phyloP scores from a whole-genome alignment of 2,888 invertebrate genomes.

The Amphiduros pacificus region DNA sequence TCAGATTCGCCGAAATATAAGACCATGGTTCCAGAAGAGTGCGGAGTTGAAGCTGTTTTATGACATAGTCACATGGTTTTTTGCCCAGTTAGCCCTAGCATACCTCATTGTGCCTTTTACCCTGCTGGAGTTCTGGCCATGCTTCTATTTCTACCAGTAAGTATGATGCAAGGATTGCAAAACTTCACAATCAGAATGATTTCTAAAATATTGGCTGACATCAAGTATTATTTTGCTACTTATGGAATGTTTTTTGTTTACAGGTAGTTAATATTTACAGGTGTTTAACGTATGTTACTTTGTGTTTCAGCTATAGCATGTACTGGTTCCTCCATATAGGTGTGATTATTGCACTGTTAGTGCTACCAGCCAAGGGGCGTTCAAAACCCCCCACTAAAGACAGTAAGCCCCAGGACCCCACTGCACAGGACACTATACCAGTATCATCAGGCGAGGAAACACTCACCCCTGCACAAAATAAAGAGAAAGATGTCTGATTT shows the following conservation, averaged over 20 bases:
- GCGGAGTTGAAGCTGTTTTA: constrained; percentile 27
- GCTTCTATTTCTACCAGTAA: constrained; percentile 38
- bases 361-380: no score
- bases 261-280: no score
- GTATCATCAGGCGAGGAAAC: no score
- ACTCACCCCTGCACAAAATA: no score
- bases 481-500: no score
- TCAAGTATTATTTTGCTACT: no score
- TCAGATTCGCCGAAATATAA: constrained; percentile 22
- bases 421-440: no score
- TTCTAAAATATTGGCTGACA: no score
- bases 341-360: constrained; percentile 12
- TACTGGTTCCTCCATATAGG: constrained; percentile 26
- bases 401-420: no score
- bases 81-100: constrained; percentile 37
- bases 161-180: constrained; percentile 16
- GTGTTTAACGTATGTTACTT: no score
- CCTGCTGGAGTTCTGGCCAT: constrained; percentile 32
- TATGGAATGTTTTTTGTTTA: no score
- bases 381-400: no score
- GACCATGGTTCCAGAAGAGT: constrained; percentile 24
- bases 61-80: constrained; percentile 39
- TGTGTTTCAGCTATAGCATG: constrained; percentile 22
- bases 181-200: background rate
- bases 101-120: constrained; percentile 42